A percentile compares a stretch with the other conserved stretches of the same genome.
Conservation (phyloP, 2,888 invertebrate genomes). For the Argynnis bischoffii region DNA sequence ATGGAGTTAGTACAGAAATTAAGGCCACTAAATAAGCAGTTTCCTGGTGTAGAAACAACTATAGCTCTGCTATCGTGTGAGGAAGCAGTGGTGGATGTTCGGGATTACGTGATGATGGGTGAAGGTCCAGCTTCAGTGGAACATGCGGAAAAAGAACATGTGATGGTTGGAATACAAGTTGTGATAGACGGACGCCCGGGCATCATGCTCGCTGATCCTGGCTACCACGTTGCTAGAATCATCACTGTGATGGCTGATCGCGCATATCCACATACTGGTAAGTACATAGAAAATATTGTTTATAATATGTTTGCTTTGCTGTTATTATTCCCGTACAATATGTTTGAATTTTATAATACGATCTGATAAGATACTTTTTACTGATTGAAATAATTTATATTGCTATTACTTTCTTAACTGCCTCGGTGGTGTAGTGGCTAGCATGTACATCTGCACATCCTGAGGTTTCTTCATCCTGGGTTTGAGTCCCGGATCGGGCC, state of each 20-base stretch:
- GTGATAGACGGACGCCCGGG: conserved; percentile 88
- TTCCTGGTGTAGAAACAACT: conserved; percentile 85
- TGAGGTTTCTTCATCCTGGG: too few relatives aligned
- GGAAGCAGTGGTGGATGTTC: conserved; percentile 86
- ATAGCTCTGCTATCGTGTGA: conserved; percentile 90
- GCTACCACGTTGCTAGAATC: conserved; percentile 93
- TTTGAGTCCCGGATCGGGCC: too few relatives aligned
- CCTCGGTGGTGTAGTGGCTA: too few relatives aligned
- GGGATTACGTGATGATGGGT: conserved; percentile 81
- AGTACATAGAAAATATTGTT: conserved; percentile 28
- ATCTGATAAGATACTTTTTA: too few relatives aligned
- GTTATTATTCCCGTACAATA: too few relatives aligned
- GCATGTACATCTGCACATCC: too few relatives aligned
- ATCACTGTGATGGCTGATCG: conserved; percentile 94
- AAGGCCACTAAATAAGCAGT: conserved; percentile 80
- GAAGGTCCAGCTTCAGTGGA: conserved; percentile 82
- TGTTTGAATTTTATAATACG: too few relatives aligned
- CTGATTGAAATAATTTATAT: too few relatives aligned
- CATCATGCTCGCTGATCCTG: conserved; percentile 92
- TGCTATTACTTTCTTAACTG: too few relatives aligned
- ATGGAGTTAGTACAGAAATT: conserved; percentile 89
- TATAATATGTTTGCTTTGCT: background rate
- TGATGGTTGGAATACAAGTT: conserved; percentile 89
- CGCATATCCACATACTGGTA: conserved; percentile 92
- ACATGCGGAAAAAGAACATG: conserved; percentile 93